These are phyloP conservation scores for Drosophila algonquin DNA, from an alignment of 2,888 invertebrate species.

Conservation along the genomic window DNA sequence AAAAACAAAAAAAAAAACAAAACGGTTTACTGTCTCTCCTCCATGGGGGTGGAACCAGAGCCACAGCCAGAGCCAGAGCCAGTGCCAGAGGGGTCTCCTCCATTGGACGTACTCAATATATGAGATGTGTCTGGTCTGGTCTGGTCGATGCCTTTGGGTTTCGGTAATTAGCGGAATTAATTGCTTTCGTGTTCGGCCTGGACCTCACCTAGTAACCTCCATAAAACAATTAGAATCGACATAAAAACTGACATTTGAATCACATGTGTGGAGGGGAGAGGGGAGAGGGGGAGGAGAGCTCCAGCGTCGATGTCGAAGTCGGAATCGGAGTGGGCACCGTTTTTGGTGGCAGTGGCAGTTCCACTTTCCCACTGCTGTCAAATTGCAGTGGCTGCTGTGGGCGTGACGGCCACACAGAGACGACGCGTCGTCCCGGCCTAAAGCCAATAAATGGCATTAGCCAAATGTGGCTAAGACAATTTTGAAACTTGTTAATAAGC, in stretches of 20 bases:
- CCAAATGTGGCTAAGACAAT: constrained; percentile 78
- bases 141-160: constrained; percentile 3
- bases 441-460: constrained; percentile 77
- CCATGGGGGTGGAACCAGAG: constrained; percentile 28
- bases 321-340: constrained; percentile 41
- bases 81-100: constrained; percentile 1
- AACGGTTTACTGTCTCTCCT: constrained; percentile 11
- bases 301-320: no score
- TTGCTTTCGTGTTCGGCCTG: constrained; percentile 47
- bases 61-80: not conserved
- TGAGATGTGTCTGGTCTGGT: not conserved
- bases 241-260: constrained; percentile 64
- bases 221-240: constrained; percentile 72
- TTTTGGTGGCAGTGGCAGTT: constrained; percentile 53
- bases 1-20: constrained; percentile 33
- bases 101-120: constrained; percentile 11
- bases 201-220: constrained; percentile 70
- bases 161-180: constrained; percentile 45
- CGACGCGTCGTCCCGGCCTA: constrained; percentile 41
- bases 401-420: constrained; percentile 55
- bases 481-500: constrained; percentile 77
- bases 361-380: constrained; percentile 46
- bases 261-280: constrained; percentile 33
- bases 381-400: constrained; percentile 54
- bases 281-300: constrained; percentile 35